A percentile compares a stretch with the other conserved stretches of the same genome.
phyloP scores from a whole-genome alignment of 2,113 vertebrate genomes.

The Nansenia antarctica region DNA sequence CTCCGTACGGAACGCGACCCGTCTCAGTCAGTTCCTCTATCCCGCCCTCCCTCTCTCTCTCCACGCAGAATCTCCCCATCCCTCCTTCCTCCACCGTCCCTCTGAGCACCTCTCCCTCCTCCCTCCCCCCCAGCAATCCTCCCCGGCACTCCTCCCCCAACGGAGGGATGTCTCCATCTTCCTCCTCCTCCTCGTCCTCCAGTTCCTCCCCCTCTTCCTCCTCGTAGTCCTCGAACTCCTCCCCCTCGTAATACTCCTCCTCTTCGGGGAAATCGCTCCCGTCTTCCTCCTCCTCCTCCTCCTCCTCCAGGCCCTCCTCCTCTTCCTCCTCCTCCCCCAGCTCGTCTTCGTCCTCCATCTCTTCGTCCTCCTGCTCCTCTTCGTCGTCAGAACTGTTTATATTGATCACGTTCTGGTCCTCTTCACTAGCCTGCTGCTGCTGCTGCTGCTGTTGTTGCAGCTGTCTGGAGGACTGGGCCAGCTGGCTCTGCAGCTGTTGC shows the following conservation, averaged over 20 bases:
- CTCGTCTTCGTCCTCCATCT: conserved; percentile 80
- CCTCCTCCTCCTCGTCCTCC: conserved; percentile 58
- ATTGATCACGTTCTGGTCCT: conserved; percentile 84
- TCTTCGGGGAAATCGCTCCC: conserved; percentile 75
- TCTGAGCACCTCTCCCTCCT: conserved; percentile 51
- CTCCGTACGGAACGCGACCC: conserved; percentile 36
- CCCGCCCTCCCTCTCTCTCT: conserved; percentile 63
- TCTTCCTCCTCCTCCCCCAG: conserved; percentile 76
- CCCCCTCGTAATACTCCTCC: conserved; percentile 59
- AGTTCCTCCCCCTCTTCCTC: conserved; percentile 63
- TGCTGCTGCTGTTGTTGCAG: conserved; percentile 61
- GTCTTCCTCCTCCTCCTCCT: conserved; percentile 79
- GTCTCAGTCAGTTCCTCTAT: conserved; percentile 77
- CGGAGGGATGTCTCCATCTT: conserved; percentile 64
- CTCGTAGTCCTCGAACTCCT: conserved; percentile 66
- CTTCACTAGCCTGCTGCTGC: conserved; percentile 62
- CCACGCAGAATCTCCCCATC: conserved; percentile 44
- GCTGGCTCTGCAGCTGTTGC: conserved; percentile 73
- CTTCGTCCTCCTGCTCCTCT: conserved; percentile 81
- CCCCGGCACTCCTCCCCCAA: conserved; percentile 66
- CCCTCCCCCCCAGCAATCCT: conserved; percentile 41
- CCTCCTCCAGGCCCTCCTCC: conserved; percentile 65
- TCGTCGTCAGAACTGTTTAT: conserved; percentile 90
- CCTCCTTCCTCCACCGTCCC: conserved; percentile 36
- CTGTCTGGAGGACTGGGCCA: conserved; percentile 53